Evolutionary conservation across 2,888 invertebrate genomes (phyloP).

Genomic region (Lepidonotus clava): DNA sequence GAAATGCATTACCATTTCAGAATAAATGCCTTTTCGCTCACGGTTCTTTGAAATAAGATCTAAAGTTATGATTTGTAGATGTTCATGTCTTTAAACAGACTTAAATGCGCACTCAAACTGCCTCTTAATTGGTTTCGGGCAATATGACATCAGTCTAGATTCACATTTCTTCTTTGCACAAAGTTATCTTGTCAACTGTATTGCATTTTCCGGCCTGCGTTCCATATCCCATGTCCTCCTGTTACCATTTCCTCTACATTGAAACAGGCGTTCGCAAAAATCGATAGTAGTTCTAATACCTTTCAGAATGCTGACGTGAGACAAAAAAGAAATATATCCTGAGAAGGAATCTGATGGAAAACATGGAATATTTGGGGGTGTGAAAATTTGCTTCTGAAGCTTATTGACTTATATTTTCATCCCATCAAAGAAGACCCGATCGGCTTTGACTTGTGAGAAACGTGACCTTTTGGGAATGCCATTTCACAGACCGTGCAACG

Average conservation of each 20-base stretch:
- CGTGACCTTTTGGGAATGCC: conserved; percentile 12
- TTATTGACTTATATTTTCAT: not conserved
- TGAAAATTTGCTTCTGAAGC: not conserved
- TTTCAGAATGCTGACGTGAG: not conserved
- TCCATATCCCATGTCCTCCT: not conserved
- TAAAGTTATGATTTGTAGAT: too few relatives aligned
- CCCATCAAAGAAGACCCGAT: not conserved
- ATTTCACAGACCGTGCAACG: conserved; percentile 1
- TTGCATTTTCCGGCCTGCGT: too few relatives aligned
- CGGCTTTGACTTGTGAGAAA: conserved; percentile 19
- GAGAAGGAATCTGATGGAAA: not conserved
- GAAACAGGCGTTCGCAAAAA: not conserved
- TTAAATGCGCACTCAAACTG: too few relatives aligned
- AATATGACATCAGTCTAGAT: too few relatives aligned
- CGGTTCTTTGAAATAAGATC: too few relatives aligned
- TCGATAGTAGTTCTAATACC: not conserved
- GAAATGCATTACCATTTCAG: too few relatives aligned
- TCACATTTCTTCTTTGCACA: too few relatives aligned
- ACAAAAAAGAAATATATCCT: not conserved
- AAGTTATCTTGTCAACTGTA: too few relatives aligned
- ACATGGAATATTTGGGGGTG: not conserved
- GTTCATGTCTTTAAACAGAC: too few relatives aligned
- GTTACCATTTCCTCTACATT: not conserved
- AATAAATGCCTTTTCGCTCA: too few relatives aligned
- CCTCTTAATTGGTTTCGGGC: too few relatives aligned